Evolutionary conservation across 2,797 vertebrate genomes (phyloP), one percentile per base, ranked within the genome.

Genomic region (Lepus oiostolus): DNA sequence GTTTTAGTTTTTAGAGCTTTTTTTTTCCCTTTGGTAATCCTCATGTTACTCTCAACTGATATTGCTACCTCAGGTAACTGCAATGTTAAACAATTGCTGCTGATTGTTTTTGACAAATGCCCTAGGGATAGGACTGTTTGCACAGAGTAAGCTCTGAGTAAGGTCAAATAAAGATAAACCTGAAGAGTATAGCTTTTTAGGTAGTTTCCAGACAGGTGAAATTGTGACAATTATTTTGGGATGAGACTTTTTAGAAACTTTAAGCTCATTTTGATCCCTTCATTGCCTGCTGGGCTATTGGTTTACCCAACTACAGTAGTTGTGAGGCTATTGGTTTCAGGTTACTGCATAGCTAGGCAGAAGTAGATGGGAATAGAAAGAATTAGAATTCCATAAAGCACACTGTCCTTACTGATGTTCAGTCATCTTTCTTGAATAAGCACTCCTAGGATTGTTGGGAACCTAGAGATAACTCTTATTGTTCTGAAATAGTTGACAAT

Each of bases 31-130:
- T 38, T 79, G 17, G 9, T 30, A 67, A 80, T n/a, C 26, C 10
- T 84, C 60, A 93, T 92, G 7, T 90, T 92, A 83, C 12, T 2
- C 63, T 12, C 16, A 90, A 21, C 14, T 67, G 52, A 24, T 42
- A 84, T 92, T 87, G 54, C n/a, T 5, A 85, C 1, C 12, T 80
- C 4, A 92, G 77, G 17, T 22, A 85, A n/a, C 24, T 79, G 26
- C 22, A 63, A 58, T 88, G 38, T 88, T 94, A 85, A 92, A 32
- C 22, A 82, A 91, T 50, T 88, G 32, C 8, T 90, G 22, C 32
- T 79, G 86, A 93, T 35, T 77, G 5, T 82, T 93, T 87, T 88
- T 77, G 63, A 79, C 65, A 86, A 92, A 77, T 13, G 83, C 5
- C 35, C 26, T 68, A 80, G 17, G 42, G 47, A 60, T 17, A 86